These are phyloP conservation scores for Zaprionus ornatus DNA, from an alignment of 1,140 invertebrate genomes.

Conservation along the genomic window DNA sequence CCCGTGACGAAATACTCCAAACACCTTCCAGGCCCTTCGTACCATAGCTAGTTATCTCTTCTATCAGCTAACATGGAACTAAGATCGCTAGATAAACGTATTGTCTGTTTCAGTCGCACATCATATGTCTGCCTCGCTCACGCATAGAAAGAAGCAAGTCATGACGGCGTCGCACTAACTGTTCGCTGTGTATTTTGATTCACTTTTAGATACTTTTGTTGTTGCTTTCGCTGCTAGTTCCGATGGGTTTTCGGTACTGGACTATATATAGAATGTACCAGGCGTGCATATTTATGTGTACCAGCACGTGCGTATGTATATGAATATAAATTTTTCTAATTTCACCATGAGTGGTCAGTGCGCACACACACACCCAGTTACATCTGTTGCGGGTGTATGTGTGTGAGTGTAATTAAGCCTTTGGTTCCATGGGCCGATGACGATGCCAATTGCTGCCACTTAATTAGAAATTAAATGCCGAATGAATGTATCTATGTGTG, in stretches of 20 bases:
- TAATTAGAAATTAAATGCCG: slow-evolving; percentile 37
- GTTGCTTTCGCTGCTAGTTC: slow-evolving; percentile 7
- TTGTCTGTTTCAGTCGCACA: slow-evolving; percentile 24
- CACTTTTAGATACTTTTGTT: slow-evolving; percentile 18
- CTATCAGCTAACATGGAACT: background rate
- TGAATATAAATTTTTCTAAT: slow-evolving; percentile 14
- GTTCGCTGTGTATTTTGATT: slow-evolving; percentile 20
- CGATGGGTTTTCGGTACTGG: slow-evolving; percentile 17
- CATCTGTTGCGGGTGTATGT: background rate
- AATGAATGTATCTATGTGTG: background rate
- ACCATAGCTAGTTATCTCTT: background rate
- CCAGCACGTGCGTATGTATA: background rate
- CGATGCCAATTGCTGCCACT: slow-evolving; percentile 26
- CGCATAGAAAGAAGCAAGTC: slow-evolving; percentile 39
- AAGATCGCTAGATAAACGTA: slow-evolving; percentile 18
- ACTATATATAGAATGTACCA: slow-evolving; percentile 10
- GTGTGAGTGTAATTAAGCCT: slow-evolving; percentile 16
- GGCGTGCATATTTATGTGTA: background rate
- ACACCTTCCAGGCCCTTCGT: slow-evolving; percentile 13
- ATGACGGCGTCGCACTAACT: slow-evolving; percentile 24
- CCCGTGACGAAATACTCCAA: slow-evolving; percentile 29
- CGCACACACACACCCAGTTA: background rate
- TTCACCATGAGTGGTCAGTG: slow-evolving; percentile 26
- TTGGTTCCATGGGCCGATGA: slow-evolving; percentile 36
- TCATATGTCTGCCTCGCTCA: slow-evolving; percentile 11